Conservation (phyloP, 2,797 vertebrate genomes). For the Cichlasoma orientale region DNA sequence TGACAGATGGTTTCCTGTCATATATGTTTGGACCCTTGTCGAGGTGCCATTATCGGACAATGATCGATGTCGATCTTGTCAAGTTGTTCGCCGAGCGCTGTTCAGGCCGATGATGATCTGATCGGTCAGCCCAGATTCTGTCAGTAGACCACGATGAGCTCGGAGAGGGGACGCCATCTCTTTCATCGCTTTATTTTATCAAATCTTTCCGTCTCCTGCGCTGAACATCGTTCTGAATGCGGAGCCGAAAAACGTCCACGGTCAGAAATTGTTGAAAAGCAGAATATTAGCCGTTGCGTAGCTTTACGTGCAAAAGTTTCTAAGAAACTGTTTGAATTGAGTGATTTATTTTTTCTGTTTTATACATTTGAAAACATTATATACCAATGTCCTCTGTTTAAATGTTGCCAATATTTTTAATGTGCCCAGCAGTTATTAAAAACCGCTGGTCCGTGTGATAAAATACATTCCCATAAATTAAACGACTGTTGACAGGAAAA, state of each 20-base stretch:
- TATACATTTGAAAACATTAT: neutral
- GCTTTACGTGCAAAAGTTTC: neutral
- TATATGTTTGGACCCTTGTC: neutral
- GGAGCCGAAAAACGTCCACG: neutral
- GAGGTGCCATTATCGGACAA: neutral
- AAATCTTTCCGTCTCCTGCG: neutral
- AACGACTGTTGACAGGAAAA: constrained; percentile 37
- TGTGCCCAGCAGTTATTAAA: neutral
- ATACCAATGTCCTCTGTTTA: neutral
- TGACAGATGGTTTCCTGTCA: neutral
- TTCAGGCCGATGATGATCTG: neutral
- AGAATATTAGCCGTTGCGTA: neutral
- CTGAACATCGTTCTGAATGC: neutral
- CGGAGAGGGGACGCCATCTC: constrained; percentile 7
- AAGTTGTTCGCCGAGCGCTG: neutral
- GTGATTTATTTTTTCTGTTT: neutral
- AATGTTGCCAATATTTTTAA: neutral
- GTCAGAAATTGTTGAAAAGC: neutral
- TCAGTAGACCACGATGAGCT: neutral
- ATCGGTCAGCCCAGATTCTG: neutral
- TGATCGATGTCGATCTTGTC: constrained; percentile 11
- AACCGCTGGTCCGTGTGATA: neutral
- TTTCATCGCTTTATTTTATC: neutral
- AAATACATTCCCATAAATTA: constrained; percentile 15
- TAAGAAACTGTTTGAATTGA: too few species aligned